Evolutionary conservation across 2,888 invertebrate genomes (phyloP), one percentile per base, ranked within the genome.

Genomic region (Coenonympha arcania): DNA sequence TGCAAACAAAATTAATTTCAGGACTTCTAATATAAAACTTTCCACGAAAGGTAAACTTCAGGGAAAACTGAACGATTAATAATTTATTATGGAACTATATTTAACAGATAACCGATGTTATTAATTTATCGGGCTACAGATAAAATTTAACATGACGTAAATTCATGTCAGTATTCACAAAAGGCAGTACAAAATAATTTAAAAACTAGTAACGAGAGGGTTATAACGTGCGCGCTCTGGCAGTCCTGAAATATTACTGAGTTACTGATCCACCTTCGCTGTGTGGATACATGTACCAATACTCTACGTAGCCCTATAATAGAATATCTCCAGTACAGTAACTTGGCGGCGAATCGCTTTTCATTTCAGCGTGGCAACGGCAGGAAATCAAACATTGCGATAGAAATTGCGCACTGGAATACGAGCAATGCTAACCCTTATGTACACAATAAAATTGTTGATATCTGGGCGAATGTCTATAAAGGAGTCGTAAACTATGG

Each of bases 181-280:
- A 39, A 43, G 24, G 4, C 24, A 39, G 16, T 46, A 46, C n/a
- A 42, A n/a, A 53, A 53, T 18, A 54, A 37, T 19, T 37, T 18
- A 50, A 43, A 46, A 22, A 48, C 34, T 50, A 40, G 20, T 45
- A 34, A 33, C 15, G 8, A 40, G 46, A 40, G 50, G 22, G 45
- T 30, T 58, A n/a, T n/a, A 49, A 65, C 82, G 82, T 73, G 71
- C 69, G 61, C 61, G 62, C 74, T 56, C 64, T 28, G 53, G 56
- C 64, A 57, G 63, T 59, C 52, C 73, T 70, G 68, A 73, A 76
- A 66, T 69, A 69, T 69, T 68, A 83, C 82, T 83, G 82, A 16
- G 8, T 33, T 33, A 11, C 30, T 30, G 11, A 75, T 60, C 62
- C 62, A 50, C 15, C 43, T 20, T 24, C 52, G 45, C 39, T 48